Evolutionary conservation across 1,140 invertebrate genomes (phyloP).

Genomic region (Eumaeus atala): DNA sequence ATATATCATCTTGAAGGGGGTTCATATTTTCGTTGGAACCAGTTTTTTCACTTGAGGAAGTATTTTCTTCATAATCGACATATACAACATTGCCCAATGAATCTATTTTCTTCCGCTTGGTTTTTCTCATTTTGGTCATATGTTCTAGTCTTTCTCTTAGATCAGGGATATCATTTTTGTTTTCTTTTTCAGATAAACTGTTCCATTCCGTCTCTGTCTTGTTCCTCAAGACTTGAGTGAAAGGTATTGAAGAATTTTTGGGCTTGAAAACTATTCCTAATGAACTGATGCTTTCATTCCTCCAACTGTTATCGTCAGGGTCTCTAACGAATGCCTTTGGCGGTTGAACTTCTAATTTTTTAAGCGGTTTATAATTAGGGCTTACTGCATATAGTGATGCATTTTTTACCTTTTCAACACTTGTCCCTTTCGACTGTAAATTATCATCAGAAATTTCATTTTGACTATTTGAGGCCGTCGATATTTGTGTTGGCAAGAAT

Average conservation of each 20-base stretch:
- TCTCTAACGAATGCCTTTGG: slow-evolving; percentile 51
- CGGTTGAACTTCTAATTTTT: slow-evolving; percentile 57
- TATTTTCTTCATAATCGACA: slow-evolving; percentile 53
- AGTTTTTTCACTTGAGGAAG: slow-evolving; percentile 33
- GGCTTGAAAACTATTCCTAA: slow-evolving; percentile 66
- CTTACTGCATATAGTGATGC: slow-evolving; percentile 42
- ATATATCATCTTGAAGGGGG: neutral
- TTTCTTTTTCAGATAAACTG: slow-evolving; percentile 39
- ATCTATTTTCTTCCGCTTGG: slow-evolving; percentile 55
- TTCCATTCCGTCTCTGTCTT: slow-evolving; percentile 58
- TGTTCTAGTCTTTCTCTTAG: slow-evolving; percentile 55
- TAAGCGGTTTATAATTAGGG: slow-evolving; percentile 57
- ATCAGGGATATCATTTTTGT: slow-evolving; percentile 47
- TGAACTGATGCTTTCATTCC: slow-evolving; percentile 64
- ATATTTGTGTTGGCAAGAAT: neutral
- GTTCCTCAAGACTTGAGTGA: slow-evolving; percentile 62
- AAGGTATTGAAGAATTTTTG: slow-evolving; percentile 60
- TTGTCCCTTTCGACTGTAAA: slow-evolving; percentile 42
- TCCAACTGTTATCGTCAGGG: slow-evolving; percentile 65
- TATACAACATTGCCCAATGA: slow-evolving; percentile 46
- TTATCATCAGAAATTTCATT: slow-evolving; percentile 18
- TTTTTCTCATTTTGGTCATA: slow-evolving; percentile 57
- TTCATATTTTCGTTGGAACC: neutral
- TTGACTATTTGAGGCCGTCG: neutral
- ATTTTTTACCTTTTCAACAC: slow-evolving; percentile 35